Evolutionary conservation across 2,888 invertebrate species (phyloP).

Genomic region (Leptinotarsa peninsularis): DNA sequence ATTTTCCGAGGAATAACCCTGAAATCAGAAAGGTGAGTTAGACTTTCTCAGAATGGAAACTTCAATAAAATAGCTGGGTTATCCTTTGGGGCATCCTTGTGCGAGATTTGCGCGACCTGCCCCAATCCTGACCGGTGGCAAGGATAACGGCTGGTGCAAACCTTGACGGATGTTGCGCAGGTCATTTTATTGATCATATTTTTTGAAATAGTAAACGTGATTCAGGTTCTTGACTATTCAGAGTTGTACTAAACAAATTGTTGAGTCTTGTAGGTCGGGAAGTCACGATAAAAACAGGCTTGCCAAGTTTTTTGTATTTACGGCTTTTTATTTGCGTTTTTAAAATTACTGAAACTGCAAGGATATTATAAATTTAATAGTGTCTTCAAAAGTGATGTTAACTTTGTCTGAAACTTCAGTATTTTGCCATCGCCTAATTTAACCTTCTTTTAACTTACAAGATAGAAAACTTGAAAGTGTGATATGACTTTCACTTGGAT

Average conservation of each 20-base stretch:
- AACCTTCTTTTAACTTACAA: too few relatives aligned
- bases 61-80: conserved; percentile 5
- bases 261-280: background rate
- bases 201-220: background rate
- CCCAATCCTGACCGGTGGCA: conserved; percentile 7
- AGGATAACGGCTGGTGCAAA: conserved; percentile 19
- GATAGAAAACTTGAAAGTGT: too few relatives aligned
- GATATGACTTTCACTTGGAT: too few relatives aligned
- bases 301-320: background rate
- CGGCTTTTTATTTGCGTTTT: background rate
- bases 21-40: background rate
- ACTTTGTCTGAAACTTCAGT: too few relatives aligned
- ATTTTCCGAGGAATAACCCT: conserved; percentile 10
- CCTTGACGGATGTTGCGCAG: conserved; percentile 12
- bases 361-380: background rate
- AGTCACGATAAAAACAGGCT: background rate
- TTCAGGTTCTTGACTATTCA: background rate
- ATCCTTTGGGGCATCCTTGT: conserved; percentile 2
- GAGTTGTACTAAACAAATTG: background rate
- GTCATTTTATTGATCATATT: conserved; percentile 17
- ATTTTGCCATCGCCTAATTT: too few relatives aligned
- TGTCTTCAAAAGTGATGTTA: background rate
- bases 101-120: conserved; percentile 12
- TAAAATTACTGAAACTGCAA: background rate
- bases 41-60: background rate